These are phyloP conservation scores for Sprattus sprattus DNA, from an alignment of 2,113 vertebrate species.

Conservation along the genomic window DNA sequence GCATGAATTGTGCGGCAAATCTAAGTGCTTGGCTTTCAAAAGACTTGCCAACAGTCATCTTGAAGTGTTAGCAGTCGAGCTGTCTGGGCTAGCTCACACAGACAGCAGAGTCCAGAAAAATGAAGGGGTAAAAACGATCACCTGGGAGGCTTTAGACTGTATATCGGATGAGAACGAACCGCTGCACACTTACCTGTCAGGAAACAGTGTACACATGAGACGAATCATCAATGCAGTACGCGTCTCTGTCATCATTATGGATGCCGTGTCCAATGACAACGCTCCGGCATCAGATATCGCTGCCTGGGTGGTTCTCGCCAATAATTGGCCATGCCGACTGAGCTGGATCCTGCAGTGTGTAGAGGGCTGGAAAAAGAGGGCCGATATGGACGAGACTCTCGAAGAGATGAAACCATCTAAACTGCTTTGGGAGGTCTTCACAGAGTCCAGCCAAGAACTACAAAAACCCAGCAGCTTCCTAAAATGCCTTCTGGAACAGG, in stretches of 20 bases:
- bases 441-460: slow-evolving; percentile 56
- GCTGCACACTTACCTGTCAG: slow-evolving; percentile 54
- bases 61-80: not conserved
- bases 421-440: slow-evolving; percentile 67
- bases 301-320: slow-evolving; percentile 75
- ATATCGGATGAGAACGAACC: not conserved
- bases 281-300: slow-evolving; percentile 54
- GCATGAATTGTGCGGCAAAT: slow-evolving; percentile 63
- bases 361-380: slow-evolving; percentile 62
- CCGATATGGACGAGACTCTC: rapidly evolving
- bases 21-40: slow-evolving; percentile 65
- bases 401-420: rapidly evolving
- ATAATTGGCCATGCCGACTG: slow-evolving; percentile 75
- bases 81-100: not conserved
- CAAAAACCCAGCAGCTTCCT: slow-evolving; percentile 52
- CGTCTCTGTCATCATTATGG: slow-evolving; percentile 69
- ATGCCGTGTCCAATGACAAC: slow-evolving; percentile 31
- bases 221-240: slow-evolving; percentile 77
- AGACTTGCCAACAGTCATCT: slow-evolving; percentile 55
- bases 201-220: slow-evolving; percentile 61
- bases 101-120: not conserved
- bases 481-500: slow-evolving; percentile 63
- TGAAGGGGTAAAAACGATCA: not conserved
- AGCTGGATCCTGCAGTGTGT: slow-evolving; percentile 74
- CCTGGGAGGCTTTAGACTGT: slow-evolving; percentile 10